A percentile compares a stretch with the other conserved stretches of the same genome.
phyloP scores from a whole-genome alignment of 2,888 invertebrate species.

The Heliconius sara region DNA sequence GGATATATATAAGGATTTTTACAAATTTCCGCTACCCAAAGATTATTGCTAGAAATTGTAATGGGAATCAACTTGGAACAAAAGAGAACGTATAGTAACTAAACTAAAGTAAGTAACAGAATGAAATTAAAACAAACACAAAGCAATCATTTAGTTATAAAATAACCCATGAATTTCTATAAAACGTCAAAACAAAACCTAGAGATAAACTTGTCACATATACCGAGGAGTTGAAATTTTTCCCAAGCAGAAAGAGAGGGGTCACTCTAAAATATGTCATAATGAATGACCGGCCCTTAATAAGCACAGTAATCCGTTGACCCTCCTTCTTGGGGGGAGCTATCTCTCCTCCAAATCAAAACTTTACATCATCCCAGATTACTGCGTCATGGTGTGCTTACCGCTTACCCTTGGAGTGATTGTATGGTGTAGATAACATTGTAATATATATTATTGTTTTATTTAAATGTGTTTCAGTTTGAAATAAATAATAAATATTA shows the following conservation, averaged over 20 bases:
- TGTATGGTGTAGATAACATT: slow-evolving; percentile 14
- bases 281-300: slow-evolving; percentile 54
- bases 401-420: slow-evolving; percentile 13
- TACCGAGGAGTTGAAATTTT: slow-evolving; percentile 50
- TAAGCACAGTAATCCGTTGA: slow-evolving; percentile 56
- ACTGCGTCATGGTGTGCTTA: slow-evolving; percentile 41
- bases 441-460: neutral
- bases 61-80: too few species aligned
- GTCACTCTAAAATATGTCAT: slow-evolving; percentile 56
- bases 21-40: too few species aligned
- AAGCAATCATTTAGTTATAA: neutral
- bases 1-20: too few species aligned
- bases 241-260: slow-evolving; percentile 48
- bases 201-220: slow-evolving; percentile 39
- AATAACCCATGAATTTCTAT: slow-evolving; percentile 37
- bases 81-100: too few species aligned
- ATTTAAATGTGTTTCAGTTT: neutral
- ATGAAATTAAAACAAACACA: too few species aligned
- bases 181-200: slow-evolving; percentile 10
- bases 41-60: too few species aligned
- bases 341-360: slow-evolving; percentile 50
- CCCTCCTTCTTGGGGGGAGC: slow-evolving; percentile 50
- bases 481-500: too few species aligned
- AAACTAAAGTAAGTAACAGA: too few species aligned
- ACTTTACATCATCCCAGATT: slow-evolving; percentile 46